Evolutionary conservation across 2,797 vertebrate species (phyloP), one percentile per base, ranked within the genome.

Genomic region (Synanceia verrucosa): DNA sequence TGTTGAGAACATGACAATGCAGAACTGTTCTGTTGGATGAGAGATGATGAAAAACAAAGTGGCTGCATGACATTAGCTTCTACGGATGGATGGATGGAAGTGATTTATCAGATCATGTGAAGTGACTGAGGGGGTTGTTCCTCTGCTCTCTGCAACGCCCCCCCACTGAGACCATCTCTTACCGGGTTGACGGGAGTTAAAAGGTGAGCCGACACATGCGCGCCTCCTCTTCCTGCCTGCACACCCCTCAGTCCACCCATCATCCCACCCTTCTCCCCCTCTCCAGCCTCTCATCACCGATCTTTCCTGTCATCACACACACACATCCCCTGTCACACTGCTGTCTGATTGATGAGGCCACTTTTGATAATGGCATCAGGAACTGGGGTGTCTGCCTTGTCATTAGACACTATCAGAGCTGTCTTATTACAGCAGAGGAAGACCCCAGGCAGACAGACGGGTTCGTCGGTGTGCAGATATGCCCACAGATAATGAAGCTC

Each of bases 331-430:
- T 76, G 86, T 89, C 91, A 89, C 79, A 23, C 59, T 1, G 67
- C 39, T 28, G 47, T 70, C 89, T 94, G 93, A 94, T 86, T 83
- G 92, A 93, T 91, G 92, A 89, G 79, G 81, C 86, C 84, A 87
- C 91, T 89, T 92, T 90, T 93, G 91, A 93, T 93, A 93, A 93
- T 93, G 87, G 90, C 88, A 88, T 90, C 91, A 91, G 92, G 92
- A 92, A 90, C 90, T 31, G 63, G 73, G 87, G 85, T 68, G 86
- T 85, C 88, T 91, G 86, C 91, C 92, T 93, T 93, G 92, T 93
- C 90, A 93, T 94, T 93, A 94, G 82, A 89, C 89, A 76, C 84
- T 86, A 91, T 90, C 91, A 74, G 84, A 76, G 79, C 82, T 84
- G 86, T 86, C 88, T 93, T 91, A 89, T 91, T 91, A 91, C 84